phyloP scores from a whole-genome alignment of 2,113 vertebrate species.

The Aphyosemion australe region DNA sequence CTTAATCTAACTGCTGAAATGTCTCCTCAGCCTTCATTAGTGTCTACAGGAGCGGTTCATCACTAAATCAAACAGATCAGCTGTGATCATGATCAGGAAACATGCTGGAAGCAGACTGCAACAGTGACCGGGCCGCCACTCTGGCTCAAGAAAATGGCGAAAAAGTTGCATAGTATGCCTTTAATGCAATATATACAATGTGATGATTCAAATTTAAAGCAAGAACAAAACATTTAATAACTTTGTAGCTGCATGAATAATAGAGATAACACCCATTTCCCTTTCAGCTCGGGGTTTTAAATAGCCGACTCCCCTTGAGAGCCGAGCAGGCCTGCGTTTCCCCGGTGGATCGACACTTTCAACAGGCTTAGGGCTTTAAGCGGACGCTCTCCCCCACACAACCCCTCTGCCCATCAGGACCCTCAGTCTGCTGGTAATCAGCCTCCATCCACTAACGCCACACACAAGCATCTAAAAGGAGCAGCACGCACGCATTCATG shows the following conservation, averaged over 20 bases:
- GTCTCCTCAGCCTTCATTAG: too few relatives aligned
- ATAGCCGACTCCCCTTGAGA: slow-evolving; percentile 59
- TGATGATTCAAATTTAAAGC: neutral
- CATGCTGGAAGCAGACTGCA: too few relatives aligned
- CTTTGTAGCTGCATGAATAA: slow-evolving; percentile 21
- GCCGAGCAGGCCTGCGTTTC: slow-evolving; percentile 64
- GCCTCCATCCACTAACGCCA: slow-evolving; percentile 40
- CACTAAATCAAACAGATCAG: too few relatives aligned
- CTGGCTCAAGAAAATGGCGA: too few relatives aligned
- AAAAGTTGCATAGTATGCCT: too few relatives aligned
- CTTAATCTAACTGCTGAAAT: too few relatives aligned
- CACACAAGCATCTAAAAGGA: slow-evolving; percentile 55
- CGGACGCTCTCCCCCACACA: slow-evolving; percentile 48
- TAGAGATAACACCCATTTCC: slow-evolving; percentile 41
- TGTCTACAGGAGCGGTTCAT: too few relatives aligned
- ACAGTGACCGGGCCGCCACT: too few relatives aligned
- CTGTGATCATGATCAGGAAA: too few relatives aligned
- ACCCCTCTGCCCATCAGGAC: slow-evolving; percentile 52
- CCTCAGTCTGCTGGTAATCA: slow-evolving; percentile 58
- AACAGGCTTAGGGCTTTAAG: slow-evolving; percentile 59
- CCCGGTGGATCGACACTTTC: slow-evolving; percentile 66
- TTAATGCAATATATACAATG: neutral
- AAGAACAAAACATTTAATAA: neutral
- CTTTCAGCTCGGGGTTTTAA: slow-evolving; percentile 54
- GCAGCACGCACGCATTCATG: slow-evolving; percentile 55